phyloP scores from a whole-genome alignment of 2,113 vertebrate genomes.

The Motacilla tschutschensis region DNA sequence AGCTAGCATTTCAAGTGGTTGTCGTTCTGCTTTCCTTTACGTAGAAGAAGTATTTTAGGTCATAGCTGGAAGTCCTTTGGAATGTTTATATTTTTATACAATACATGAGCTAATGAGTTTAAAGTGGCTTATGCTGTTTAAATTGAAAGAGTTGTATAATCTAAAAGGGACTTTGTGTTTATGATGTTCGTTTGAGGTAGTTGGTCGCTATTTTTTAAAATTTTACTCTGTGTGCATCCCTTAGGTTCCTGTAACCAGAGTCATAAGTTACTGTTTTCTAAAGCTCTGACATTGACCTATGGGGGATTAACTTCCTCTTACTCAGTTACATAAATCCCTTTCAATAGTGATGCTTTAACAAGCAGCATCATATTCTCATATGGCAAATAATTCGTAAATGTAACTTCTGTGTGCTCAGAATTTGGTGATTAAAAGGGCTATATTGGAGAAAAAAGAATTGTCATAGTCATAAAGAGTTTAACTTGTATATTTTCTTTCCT shows the following conservation, averaged over 20 bases:
- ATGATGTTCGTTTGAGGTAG: not conserved
- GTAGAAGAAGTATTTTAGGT: not conserved
- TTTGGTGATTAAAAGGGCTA: not conserved
- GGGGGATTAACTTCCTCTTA: not conserved
- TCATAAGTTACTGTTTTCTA: not conserved
- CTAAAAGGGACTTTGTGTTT: not conserved
- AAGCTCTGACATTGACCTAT: not conserved
- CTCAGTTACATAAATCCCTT: not conserved
- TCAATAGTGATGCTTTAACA: not conserved
- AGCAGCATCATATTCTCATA: not conserved
- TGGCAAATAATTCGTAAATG: not conserved
- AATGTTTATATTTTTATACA: not conserved
- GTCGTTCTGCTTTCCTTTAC: not conserved
- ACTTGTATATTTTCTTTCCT: conserved; percentile 2
- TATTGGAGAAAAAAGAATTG: not conserved
- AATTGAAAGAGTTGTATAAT: not conserved
- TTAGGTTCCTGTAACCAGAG: not conserved
- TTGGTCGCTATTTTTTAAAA: not conserved
- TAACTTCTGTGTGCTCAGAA: not conserved
- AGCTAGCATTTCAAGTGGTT: not conserved
- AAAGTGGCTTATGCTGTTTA: not conserved
- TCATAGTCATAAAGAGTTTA: not conserved
- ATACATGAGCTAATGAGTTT: not conserved
- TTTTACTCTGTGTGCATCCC: not conserved
- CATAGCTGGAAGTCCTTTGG: not conserved